Conservation (phyloP, 2,797 vertebrate genomes). For the Gymnothorax reevesii region DNA sequence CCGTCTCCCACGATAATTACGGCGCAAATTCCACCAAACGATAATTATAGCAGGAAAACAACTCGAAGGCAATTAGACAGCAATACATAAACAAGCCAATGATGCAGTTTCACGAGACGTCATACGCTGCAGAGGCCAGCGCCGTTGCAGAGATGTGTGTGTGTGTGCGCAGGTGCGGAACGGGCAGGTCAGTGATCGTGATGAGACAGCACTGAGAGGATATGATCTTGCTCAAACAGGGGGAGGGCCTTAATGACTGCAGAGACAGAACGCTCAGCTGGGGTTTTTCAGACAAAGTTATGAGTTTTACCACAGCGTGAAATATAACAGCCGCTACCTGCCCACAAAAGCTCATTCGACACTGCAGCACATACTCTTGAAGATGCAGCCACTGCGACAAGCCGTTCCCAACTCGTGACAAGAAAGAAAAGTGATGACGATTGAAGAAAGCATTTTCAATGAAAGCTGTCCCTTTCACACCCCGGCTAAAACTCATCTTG, state of each 20-base stretch:
- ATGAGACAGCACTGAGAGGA: background rate
- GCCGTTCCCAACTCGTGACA: background rate
- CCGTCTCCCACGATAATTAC: background rate
- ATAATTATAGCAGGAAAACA: background rate
- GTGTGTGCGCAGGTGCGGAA: background rate
- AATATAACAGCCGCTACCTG: background rate
- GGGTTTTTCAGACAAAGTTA: background rate
- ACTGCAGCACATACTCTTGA: background rate
- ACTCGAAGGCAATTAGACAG: background rate
- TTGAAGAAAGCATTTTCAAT: background rate
- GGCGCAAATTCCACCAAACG: background rate
- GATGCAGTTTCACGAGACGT: background rate
- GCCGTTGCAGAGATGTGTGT: background rate
- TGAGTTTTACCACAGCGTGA: background rate
- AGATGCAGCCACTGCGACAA: background rate
- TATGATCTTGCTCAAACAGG: background rate
- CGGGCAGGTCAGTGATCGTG: background rate
- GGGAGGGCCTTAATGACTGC: background rate
- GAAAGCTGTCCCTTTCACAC: background rate
- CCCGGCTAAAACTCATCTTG: background rate
- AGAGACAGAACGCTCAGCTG: background rate
- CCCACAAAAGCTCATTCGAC: background rate
- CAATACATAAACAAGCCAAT: background rate
- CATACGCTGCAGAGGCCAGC: background rate
- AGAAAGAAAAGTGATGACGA: too few relatives aligned